Evolutionary conservation across 2,113 vertebrate species (phyloP), one percentile per base, ranked within the genome.

Genomic region (Craseonycteris thonglongyai): DNA sequence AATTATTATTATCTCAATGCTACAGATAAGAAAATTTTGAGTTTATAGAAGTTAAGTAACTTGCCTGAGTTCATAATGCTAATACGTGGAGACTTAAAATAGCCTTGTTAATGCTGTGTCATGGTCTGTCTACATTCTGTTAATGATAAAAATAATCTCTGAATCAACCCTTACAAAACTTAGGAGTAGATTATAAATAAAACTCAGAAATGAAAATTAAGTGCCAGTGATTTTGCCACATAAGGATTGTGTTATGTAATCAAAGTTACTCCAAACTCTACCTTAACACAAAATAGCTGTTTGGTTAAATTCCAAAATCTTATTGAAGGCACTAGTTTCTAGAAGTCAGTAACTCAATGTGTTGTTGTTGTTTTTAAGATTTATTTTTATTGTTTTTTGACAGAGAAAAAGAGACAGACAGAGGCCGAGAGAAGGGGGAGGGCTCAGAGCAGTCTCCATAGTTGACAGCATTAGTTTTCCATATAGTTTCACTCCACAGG

Each of bases 151-250:
- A 74, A 85, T 56, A 76, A 18, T 40, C 65, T 58, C 68, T 91
- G 47, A 56, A 89, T 51, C 58, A 79, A 87, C 58, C 56, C 68
- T 95, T 92, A 30, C 13, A 78, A 93, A 88, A 87, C 10, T 15
- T 90, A 45, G 10, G 78, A 87, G 63, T 63, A 38, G 33, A 58
- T 78, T 69, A 51, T 58, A 82, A 74, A 87, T 92, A 90, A 33
- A 65, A 92, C 30, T 42, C 28, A 96, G 11, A 90, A 56, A 87
- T 49, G 35, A 92, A 96, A 93, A 47, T 28, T 5, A 93, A 87
- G 16, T 83, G 35, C 13, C 9, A 65, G 8, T 12, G 28, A 51
- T 90, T 75, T 51, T 72, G 49, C 35, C 56, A 86, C 38, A 63
- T 93, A 72, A 74, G 24, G 14, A 81, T 86, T 75, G 63, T 85